A percentile compares a stretch with the other conserved stretches of the same genome.
phyloP scores from a whole-genome alignment of 2,888 invertebrate genomes.

The Dichetophora obliterata region DNA sequence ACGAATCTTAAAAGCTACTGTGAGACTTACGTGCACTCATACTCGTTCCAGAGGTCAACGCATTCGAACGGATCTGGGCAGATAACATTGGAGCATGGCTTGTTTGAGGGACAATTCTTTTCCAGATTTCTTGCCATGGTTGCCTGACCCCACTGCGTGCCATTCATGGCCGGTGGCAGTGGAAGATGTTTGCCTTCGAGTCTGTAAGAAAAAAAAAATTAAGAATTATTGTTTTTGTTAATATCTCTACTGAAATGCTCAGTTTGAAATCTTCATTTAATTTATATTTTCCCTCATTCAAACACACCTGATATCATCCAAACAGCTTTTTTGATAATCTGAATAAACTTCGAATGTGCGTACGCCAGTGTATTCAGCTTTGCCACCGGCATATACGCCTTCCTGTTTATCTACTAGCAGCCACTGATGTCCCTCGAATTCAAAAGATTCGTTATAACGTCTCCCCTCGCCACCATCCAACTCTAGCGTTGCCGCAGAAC shows the following conservation, averaged over 20 bases:
- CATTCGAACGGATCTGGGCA: slow-evolving; percentile 95
- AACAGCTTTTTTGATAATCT: slow-evolving; percentile 91
- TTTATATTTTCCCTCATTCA: neutral
- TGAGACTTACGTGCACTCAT: slow-evolving; percentile 95
- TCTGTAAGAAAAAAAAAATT: slow-evolving; percentile 68
- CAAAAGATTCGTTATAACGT: slow-evolving; percentile 92
- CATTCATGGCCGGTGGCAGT: slow-evolving; percentile 93
- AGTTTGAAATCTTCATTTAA: no score
- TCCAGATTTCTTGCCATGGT: slow-evolving; percentile 93
- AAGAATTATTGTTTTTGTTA: neutral
- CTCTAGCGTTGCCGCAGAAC: slow-evolving; percentile 91
- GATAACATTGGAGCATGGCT: slow-evolving; percentile 94
- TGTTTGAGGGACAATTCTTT: slow-evolving; percentile 93
- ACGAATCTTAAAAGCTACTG: neutral
- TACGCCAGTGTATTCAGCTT: slow-evolving; percentile 94
- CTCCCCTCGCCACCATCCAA: slow-evolving; percentile 96
- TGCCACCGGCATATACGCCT: slow-evolving; percentile 95
- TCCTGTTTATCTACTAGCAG: slow-evolving; percentile 93
- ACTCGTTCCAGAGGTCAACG: slow-evolving; percentile 97
- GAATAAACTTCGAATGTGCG: slow-evolving; percentile 94
- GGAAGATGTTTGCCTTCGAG: slow-evolving; percentile 96
- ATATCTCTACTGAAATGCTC: no score
- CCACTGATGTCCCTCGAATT: slow-evolving; percentile 92
- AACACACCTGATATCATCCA: slow-evolving; percentile 73
- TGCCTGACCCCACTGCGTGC: slow-evolving; percentile 95